These are phyloP conservation scores for Geotrupes spiniger DNA, from an alignment of 2,888 invertebrate species.

Conservation along the genomic window DNA sequence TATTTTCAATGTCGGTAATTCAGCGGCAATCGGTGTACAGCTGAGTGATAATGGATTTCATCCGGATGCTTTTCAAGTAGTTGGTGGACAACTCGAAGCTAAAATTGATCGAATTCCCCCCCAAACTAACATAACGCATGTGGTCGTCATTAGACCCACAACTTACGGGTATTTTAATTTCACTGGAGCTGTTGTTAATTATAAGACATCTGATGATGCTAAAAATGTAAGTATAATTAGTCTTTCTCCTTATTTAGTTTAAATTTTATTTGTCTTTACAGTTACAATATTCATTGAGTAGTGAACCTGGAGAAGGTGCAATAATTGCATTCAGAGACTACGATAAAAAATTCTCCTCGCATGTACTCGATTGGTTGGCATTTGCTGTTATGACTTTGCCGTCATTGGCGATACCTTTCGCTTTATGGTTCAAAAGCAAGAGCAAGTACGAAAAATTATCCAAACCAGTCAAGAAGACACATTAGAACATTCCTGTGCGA, in stretches of 20 bases:
- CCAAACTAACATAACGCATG: conserved; percentile 89
- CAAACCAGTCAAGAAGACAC: conserved; percentile 66
- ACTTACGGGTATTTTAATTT: conserved; percentile 96
- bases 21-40: conserved; percentile 85
- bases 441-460: conserved; percentile 85
- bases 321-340: conserved; percentile 91
- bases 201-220: conserved; percentile 81
- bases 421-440: conserved; percentile 93
- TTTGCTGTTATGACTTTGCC: conserved; percentile 97
- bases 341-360: conserved; percentile 95
- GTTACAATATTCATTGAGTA: conserved; percentile 70
- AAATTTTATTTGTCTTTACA: conserved; percentile 38
- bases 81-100: conserved; percentile 81
- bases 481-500: conserved; percentile 38
- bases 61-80: conserved; percentile 84
- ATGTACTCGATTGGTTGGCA: conserved; percentile 94
- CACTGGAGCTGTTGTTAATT: conserved; percentile 89
- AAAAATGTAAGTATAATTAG: conserved; percentile 57
- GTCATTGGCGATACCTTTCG: conserved; percentile 89
- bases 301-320: conserved; percentile 94
- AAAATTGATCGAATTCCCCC: conserved; percentile 89
- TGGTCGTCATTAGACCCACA: conserved; percentile 86
- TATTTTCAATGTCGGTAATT: conserved; percentile 88
- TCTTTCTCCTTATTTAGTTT: background rate
- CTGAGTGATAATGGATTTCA: conserved; percentile 91